phyloP scores from a whole-genome alignment of 2,797 vertebrate genomes.

The Brotula barbata region DNA sequence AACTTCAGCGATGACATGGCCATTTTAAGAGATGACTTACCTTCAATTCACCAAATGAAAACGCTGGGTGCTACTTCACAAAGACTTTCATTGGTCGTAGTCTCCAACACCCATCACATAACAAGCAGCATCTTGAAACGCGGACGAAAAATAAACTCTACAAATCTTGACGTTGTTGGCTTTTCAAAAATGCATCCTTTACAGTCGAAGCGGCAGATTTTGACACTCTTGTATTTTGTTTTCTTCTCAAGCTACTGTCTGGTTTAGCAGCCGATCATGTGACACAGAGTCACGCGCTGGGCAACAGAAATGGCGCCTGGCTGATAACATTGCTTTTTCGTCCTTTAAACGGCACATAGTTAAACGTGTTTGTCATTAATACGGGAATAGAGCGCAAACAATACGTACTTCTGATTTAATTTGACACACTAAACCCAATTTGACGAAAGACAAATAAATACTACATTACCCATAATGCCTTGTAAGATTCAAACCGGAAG shows the following conservation, averaged over 20 bases:
- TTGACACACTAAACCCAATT: background rate
- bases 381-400: no score
- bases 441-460: background rate
- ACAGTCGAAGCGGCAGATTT: background rate
- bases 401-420: accelerated
- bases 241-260: constrained; percentile 17
- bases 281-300: constrained; percentile 69
- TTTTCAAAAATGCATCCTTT: background rate
- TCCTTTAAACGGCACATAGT: background rate
- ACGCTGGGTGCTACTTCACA: constrained; percentile 27
- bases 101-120: background rate
- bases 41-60: constrained; percentile 49
- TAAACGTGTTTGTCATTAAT: no score
- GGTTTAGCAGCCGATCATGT: constrained; percentile 45
- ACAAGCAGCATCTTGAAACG: constrained; percentile 14
- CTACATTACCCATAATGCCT: constrained; percentile 67
- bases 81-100: constrained; percentile 22
- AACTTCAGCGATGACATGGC: background rate
- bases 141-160: background rate
- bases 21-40: constrained; percentile 40
- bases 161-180: background rate
- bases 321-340: background rate
- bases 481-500: background rate
- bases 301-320: constrained; percentile 27
- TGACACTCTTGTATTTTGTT: constrained; percentile 8